A percentile compares a stretch with the other conserved stretches of the same genome.
Conservation (phyloP, 2,888 invertebrate species). For the Amaurobius ferox region DNA sequence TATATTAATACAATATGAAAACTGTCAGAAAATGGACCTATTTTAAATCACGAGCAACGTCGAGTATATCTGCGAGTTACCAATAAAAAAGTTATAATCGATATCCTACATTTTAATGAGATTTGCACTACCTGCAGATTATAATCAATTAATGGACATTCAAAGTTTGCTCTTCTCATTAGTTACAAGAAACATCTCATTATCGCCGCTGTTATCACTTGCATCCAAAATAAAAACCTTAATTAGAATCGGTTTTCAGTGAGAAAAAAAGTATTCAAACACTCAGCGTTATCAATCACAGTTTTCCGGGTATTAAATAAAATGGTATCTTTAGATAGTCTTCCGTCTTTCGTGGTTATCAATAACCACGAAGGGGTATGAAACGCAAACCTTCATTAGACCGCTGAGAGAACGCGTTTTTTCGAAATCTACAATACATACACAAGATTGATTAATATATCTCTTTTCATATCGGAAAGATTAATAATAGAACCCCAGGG, state of each 20-base stretch:
- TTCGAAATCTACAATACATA: not conserved
- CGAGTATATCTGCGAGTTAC: no score
- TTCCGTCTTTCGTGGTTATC: not conserved
- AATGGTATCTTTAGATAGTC: not conserved
- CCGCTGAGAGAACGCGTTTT: not conserved
- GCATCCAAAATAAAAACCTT: not conserved
- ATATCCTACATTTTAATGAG: not conserved
- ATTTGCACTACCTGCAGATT: not conserved
- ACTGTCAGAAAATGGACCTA: no score
- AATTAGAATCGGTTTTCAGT: not conserved
- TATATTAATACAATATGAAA: no score
- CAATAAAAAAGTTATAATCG: not conserved
- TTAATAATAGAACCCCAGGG: not conserved
- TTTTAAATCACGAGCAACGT: no score
- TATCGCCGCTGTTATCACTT: conserved; percentile 3
- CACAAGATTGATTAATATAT: not conserved
- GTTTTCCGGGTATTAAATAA: conserved; percentile 12
- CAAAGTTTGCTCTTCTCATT: conserved; percentile 6
- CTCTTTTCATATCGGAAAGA: not conserved
- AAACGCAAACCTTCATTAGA: conserved; percentile 2
- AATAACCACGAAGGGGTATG: not conserved
- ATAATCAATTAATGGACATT: conserved; percentile 11
- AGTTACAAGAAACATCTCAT: not conserved
- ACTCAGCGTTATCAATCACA: conserved; percentile 8
- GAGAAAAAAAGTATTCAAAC: not conserved